Evolutionary conservation across 2,113 vertebrate species (phyloP).

Genomic region (Cyanoderma ruficeps): DNA sequence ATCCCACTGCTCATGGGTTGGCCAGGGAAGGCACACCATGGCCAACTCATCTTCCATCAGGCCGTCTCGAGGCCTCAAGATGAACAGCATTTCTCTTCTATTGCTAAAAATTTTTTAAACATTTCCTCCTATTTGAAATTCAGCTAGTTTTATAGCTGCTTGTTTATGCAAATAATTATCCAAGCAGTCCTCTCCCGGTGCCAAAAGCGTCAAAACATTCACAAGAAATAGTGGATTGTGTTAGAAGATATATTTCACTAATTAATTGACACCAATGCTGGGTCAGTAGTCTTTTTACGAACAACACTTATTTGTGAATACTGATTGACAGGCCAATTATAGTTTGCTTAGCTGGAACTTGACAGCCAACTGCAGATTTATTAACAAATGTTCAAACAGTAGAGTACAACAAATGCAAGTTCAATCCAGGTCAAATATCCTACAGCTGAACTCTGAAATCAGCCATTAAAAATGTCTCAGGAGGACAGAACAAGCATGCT

Average conservation of each 20-base stretch:
- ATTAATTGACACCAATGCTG: neutral
- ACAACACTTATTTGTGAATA: neutral
- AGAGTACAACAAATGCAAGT: neutral
- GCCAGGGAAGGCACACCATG: neutral
- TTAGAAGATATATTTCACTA: neutral
- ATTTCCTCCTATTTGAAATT: neutral
- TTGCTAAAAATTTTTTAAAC: neutral
- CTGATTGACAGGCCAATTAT: neutral
- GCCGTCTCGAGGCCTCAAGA: neutral
- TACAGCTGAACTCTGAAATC: slow-evolving; percentile 46
- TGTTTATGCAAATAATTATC: neutral
- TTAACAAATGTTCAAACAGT: neutral
- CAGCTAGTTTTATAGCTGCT: neutral
- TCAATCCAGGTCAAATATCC: slow-evolving; percentile 10
- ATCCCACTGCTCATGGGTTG: neutral
- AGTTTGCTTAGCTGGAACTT: neutral
- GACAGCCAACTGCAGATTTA: slow-evolving; percentile 5
- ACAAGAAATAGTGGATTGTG: neutral
- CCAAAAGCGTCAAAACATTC: neutral
- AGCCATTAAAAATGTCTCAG: slow-evolving; percentile 22
- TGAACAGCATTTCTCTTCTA: neutral
- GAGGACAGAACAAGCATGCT: slow-evolving; percentile 21
- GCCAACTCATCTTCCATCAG: neutral
- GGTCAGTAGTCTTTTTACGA: neutral
- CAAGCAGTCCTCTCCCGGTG: neutral